Percentiles rank a stretch among this genome's conserved stretches.
These are phyloP conservation scores for Tragelaphus scriptus DNA, from an alignment of 2,113 vertebrate species.

Conservation along the genomic window DNA sequence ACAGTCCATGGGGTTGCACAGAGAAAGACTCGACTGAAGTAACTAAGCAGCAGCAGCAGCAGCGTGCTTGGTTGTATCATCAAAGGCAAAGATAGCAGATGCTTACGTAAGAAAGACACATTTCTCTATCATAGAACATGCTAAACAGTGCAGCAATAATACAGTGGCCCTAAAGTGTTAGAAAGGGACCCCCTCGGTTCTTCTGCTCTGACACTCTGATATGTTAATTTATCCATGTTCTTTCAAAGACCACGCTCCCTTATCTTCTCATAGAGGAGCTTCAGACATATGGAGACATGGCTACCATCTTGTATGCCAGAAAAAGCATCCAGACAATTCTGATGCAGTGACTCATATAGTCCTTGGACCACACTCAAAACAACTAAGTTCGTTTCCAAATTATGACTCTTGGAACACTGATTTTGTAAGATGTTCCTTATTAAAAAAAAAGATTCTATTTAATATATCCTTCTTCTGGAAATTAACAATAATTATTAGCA, in stretches of 20 bases:
- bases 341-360: neutral
- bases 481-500: neutral
- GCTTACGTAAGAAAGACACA: neutral
- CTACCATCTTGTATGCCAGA: neutral
- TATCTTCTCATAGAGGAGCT: neutral
- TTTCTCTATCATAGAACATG: neutral
- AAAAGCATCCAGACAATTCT: neutral
- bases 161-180: too few relatives aligned
- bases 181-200: neutral
- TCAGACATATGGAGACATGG: neutral
- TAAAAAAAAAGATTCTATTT: neutral
- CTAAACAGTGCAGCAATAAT: neutral
- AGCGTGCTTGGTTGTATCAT: neutral
- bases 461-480: neutral
- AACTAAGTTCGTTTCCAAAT: neutral
- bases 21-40: neutral
- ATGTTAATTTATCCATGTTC: neutral
- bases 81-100: neutral
- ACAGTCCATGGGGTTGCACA: neutral
- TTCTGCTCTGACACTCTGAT: neutral
- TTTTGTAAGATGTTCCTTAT: neutral
- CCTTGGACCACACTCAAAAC: neutral
- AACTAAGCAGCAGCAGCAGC: neutral
- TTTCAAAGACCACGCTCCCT: neutral
- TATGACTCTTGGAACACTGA: neutral